These are phyloP conservation scores for Drosophila bocqueti DNA, from an alignment of 1,140 invertebrate species.

Conservation along the genomic window DNA sequence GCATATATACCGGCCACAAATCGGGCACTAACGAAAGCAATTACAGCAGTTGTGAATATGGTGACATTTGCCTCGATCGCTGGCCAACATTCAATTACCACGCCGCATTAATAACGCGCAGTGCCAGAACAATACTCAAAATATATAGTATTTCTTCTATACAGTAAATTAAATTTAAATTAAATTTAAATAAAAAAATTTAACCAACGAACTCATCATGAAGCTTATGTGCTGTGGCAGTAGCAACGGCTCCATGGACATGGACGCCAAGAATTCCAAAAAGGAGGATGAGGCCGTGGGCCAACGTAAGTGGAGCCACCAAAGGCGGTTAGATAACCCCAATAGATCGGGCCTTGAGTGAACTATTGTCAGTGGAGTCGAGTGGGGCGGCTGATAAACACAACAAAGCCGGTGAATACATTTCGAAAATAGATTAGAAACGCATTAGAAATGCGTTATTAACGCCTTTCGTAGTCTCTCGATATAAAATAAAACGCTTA, in stretches of 20 bases:
- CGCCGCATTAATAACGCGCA: constrained; percentile 57
- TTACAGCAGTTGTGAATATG: constrained; percentile 60
- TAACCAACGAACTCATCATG: constrained; percentile 21
- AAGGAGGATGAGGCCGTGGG: constrained; percentile 46
- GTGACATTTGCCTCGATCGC: constrained; percentile 36
- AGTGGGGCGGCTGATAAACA: constrained; percentile 5
- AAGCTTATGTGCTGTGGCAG: constrained; percentile 38
- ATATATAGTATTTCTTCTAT: background rate
- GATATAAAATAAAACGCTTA: background rate
- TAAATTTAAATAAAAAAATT: background rate
- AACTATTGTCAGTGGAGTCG: constrained; percentile 7
- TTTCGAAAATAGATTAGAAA: constrained; percentile 9
- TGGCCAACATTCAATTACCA: constrained; percentile 43
- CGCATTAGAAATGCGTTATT: background rate
- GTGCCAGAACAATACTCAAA: constrained; percentile 10
- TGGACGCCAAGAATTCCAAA: constrained; percentile 32
- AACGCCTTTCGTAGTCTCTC: background rate
- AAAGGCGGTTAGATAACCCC: constrained; percentile 20
- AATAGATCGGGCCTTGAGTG: constrained; percentile 16
- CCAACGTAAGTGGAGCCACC: constrained; percentile 41
- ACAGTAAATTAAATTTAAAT: background rate
- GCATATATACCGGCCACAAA: constrained; percentile 9
- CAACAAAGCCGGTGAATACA: background rate
- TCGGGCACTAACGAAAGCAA: constrained; percentile 31
- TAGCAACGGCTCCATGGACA: constrained; percentile 40